Conservation (phyloP, 2,888 invertebrate genomes). For the Caenorhabditis sp. region DNA sequence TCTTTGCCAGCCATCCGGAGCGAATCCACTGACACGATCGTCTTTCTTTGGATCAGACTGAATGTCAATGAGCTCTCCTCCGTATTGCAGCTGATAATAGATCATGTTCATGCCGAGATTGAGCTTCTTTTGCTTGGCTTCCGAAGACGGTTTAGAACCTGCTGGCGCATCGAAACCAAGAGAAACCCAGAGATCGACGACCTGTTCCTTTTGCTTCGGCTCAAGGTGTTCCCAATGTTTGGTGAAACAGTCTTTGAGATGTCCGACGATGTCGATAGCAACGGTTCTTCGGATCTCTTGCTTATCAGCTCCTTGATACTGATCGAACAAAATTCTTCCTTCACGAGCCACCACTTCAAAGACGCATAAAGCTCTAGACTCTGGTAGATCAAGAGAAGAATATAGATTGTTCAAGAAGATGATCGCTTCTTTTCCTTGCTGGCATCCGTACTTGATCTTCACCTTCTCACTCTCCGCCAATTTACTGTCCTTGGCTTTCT, state of each 20-base stretch:
- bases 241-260: conserved; percentile 77
- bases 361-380: conserved; percentile 79
- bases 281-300: conserved; percentile 65
- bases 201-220: conserved; percentile 76
- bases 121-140: conserved; percentile 74
- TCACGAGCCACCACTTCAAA: conserved; percentile 75
- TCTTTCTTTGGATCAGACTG: conserved; percentile 81
- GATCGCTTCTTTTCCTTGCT: conserved; percentile 76
- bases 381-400: conserved; percentile 76
- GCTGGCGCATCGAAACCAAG: conserved; percentile 78
- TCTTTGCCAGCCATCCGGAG: conserved; percentile 84
- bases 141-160: conserved; percentile 71
- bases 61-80: conserved; percentile 81
- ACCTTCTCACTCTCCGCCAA: conserved; percentile 77
- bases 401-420: conserved; percentile 73
- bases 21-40: conserved; percentile 82
- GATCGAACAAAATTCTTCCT: conserved; percentile 65
- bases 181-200: conserved; percentile 78
- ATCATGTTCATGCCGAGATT: conserved; percentile 80
- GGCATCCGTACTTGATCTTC: conserved; percentile 78
- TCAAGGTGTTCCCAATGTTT: conserved; percentile 78
- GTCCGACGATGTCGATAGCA: conserved; percentile 77
- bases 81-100: conserved; percentile 76
- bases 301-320: conserved; percentile 60
- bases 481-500: conserved; percentile 71